These are phyloP conservation scores for Leptinotarsa lineolata DNA, from an alignment of 1,140 invertebrate species.

Conservation along the genomic window DNA sequence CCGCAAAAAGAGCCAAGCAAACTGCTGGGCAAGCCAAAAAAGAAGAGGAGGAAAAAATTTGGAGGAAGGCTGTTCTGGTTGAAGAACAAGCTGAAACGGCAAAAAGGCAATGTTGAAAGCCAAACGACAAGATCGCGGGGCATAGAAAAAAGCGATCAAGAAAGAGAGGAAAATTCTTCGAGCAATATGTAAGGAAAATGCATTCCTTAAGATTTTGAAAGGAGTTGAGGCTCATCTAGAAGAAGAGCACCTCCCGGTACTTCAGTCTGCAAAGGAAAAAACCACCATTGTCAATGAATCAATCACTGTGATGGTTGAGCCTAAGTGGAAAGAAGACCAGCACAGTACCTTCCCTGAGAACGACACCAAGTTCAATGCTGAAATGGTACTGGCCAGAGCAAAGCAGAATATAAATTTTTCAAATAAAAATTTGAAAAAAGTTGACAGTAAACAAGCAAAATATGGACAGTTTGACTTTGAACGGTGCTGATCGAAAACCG, in stretches of 20 bases:
- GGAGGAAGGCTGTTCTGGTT: conserved; percentile 73
- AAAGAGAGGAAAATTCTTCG: conserved; percentile 86
- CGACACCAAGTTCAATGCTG: conserved; percentile 68
- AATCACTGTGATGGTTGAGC: no score
- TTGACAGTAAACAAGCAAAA: conserved; percentile 85
- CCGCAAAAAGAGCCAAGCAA: conserved; percentile 87
- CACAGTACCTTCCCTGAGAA: conserved; percentile 59
- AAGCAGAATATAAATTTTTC: conserved; percentile 92
- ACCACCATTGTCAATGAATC: no score
- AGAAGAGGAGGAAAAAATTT: conserved; percentile 78
- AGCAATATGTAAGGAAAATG: conserved; percentile 81
- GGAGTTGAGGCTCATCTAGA: conserved; percentile 68
- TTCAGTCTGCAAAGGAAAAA: no score
- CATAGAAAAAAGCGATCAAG: conserved; percentile 79
- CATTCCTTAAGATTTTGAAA: conserved; percentile 70
- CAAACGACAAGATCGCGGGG: conserved; percentile 85
- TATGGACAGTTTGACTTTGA: conserved; percentile 48
- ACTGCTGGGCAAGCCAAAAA: conserved; percentile 82
- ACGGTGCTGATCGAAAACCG: conserved; percentile 29
- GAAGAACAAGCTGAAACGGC: conserved; percentile 83
- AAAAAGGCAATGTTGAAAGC: conserved; percentile 77
- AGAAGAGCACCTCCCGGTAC: conserved; percentile 70
- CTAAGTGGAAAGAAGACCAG: no score
- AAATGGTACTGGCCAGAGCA: conserved; percentile 93
- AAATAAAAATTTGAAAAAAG: conserved; percentile 79